These are phyloP conservation scores for Centropristis striata DNA, from an alignment of 2,113 vertebrate genomes.

Conservation along the genomic window DNA sequence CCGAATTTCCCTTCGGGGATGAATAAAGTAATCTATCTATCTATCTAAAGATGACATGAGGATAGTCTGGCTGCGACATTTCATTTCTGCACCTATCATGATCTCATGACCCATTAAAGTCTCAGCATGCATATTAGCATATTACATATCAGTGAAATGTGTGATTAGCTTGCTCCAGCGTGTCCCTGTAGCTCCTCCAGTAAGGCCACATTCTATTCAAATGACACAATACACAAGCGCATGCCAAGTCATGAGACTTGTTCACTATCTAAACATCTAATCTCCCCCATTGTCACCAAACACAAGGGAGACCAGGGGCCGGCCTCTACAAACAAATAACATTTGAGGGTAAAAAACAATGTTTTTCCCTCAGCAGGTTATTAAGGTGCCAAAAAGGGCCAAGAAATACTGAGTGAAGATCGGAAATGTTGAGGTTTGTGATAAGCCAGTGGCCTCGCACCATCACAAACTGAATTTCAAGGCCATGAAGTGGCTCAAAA, in stretches of 20 bases:
- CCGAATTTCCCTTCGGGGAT: too few relatives aligned
- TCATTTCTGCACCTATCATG: not conserved
- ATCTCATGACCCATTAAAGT: not conserved
- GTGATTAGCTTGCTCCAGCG: not conserved
- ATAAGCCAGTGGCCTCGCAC: not conserved
- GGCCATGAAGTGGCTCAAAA: conserved; percentile 28
- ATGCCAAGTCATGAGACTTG: conserved; percentile 76
- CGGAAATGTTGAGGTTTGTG: not conserved
- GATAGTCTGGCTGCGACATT: not conserved
- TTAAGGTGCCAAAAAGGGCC: not conserved
- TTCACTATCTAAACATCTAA: conserved; percentile 76
- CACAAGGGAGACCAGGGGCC: conserved; percentile 41
- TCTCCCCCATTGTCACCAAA: conserved; percentile 69
- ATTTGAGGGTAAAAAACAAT: conserved; percentile 19
- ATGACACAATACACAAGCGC: conserved; percentile 71
- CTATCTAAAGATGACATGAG: not conserved
- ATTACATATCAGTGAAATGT: conserved; percentile 1
- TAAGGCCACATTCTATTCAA: conserved; percentile 73
- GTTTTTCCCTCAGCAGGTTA: conserved; percentile 19
- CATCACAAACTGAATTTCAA: conserved; percentile 29
- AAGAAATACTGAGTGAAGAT: not conserved
- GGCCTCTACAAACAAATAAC: conserved; percentile 39
- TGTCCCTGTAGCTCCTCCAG: conserved; percentile 9
- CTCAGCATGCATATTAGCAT: conserved; percentile 5
- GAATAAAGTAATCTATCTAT: too few relatives aligned